Conservation (phyloP, 2,113 vertebrate genomes). For the Setophaga petechia region DNA sequence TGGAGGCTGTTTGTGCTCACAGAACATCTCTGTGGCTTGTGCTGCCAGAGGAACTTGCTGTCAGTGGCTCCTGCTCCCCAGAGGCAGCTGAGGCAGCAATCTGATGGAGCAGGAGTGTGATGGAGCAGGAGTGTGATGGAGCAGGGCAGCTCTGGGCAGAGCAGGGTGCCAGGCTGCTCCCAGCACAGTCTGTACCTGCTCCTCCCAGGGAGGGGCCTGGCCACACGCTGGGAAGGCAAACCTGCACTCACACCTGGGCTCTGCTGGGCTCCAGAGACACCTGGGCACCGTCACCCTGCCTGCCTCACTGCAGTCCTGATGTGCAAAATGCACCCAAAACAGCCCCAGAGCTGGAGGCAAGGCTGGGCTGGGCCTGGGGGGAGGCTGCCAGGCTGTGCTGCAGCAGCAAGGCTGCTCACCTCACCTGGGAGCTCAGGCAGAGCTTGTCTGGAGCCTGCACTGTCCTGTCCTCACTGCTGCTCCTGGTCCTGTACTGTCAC, state of each 20-base stretch:
- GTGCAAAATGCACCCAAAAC: not conserved
- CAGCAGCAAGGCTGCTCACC: not conserved
- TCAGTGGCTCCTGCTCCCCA: not conserved
- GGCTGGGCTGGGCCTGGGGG: not conserved
- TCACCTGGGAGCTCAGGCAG: not conserved
- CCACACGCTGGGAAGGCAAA: not conserved
- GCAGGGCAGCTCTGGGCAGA: not conserved
- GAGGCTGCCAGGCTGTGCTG: not conserved
- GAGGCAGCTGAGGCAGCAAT: not conserved
- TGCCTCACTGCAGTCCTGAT: not conserved
- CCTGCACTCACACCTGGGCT: not conserved
- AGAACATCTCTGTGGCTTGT: not conserved
- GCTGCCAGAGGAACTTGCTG: slow-evolving; percentile 8
- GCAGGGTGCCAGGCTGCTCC: not conserved
- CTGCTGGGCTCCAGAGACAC: not conserved
- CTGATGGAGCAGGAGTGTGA: no score
- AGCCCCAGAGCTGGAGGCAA: not conserved
- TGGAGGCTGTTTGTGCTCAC: not conserved
- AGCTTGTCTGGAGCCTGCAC: not conserved
- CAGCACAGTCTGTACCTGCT: not conserved
- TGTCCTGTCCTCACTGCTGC: not conserved
- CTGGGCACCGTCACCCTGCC: not conserved
- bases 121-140: not conserved
- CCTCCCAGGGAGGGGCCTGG: not conserved
- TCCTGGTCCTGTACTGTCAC: not conserved